These are phyloP conservation scores for Brachyhypopomus occidentalis DNA, from an alignment of 2,113 vertebrate species.

Conservation along the genomic window DNA sequence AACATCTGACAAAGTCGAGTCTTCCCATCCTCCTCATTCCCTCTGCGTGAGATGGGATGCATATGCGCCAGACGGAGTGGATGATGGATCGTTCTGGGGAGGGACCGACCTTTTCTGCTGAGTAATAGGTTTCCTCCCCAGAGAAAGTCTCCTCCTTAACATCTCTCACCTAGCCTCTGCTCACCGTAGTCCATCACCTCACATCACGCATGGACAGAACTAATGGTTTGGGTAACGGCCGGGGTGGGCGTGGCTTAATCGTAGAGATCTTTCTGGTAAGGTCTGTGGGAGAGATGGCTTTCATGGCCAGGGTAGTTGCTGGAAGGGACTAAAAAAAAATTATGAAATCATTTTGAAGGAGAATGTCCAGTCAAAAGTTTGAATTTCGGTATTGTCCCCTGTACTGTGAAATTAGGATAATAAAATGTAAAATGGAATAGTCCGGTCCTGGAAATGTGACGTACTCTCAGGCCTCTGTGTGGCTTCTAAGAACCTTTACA, in stretches of 20 bases:
- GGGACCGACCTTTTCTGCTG: conserved; percentile 19
- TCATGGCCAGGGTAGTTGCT: too few species aligned
- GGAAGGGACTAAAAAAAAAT: too few species aligned
- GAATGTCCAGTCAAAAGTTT: background rate
- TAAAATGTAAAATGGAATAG: too few species aligned
- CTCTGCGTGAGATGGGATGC: background rate
- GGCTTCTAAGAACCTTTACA: background rate
- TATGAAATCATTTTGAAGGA: background rate
- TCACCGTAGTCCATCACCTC: conserved; percentile 28
- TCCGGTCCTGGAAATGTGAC: too few species aligned
- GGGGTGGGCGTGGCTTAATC: conserved; percentile 35
- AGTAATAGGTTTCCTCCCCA: conserved; percentile 37
- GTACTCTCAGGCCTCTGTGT: background rate
- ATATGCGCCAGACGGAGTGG: background rate
- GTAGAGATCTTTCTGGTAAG: conserved; percentile 39
- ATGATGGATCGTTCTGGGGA: conserved; percentile 4
- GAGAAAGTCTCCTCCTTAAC: background rate
- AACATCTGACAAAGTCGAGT: background rate
- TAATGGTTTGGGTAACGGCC: conserved; percentile 47
- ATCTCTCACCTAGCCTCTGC: conserved; percentile 25
- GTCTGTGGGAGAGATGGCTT: too few species aligned
- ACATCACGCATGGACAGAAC: conserved; percentile 29
- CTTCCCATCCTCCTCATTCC: background rate
- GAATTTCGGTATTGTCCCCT: background rate
- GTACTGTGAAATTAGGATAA: background rate